Evolutionary conservation across 2,797 vertebrate species (phyloP).

Genomic region (Argentina silus): DNA sequence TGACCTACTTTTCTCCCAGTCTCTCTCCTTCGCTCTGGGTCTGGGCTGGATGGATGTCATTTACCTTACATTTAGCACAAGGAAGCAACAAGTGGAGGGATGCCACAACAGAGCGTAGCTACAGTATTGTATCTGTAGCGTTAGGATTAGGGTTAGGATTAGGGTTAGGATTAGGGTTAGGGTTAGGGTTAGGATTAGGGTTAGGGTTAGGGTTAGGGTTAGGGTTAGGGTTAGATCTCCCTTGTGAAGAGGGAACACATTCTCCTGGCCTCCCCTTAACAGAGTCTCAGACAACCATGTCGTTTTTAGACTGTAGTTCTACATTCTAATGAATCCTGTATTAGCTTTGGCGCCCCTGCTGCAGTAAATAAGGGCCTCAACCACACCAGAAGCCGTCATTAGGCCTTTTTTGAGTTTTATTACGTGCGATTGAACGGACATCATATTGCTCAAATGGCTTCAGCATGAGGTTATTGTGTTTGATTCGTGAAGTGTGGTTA

Average conservation of each 20-base stretch:
- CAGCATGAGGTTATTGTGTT: slow-evolving; percentile 55
- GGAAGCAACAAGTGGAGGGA: slow-evolving; percentile 52
- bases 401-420: slow-evolving; percentile 26
- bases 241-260: no score
- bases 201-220: background rate
- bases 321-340: slow-evolving; percentile 2
- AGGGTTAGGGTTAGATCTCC: background rate
- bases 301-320: no score
- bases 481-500: slow-evolving; percentile 61
- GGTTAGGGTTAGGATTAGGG: background rate
- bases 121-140: background rate
- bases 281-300: no score
- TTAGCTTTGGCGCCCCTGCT: slow-evolving; percentile 57
- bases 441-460: slow-evolving; percentile 50
- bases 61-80: slow-evolving; percentile 60
- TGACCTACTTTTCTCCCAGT: slow-evolving; percentile 46
- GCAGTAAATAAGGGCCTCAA: slow-evolving; percentile 54
- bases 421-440: slow-evolving; percentile 50
- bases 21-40: slow-evolving; percentile 15
- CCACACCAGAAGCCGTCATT: slow-evolving; percentile 53
- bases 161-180: background rate
- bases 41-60: slow-evolving; percentile 41
- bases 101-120: slow-evolving; percentile 34
- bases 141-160: background rate
- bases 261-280: no score